Evolutionary conservation across 2,888 invertebrate genomes (phyloP).

Genomic region (Alcis repandata): DNA sequence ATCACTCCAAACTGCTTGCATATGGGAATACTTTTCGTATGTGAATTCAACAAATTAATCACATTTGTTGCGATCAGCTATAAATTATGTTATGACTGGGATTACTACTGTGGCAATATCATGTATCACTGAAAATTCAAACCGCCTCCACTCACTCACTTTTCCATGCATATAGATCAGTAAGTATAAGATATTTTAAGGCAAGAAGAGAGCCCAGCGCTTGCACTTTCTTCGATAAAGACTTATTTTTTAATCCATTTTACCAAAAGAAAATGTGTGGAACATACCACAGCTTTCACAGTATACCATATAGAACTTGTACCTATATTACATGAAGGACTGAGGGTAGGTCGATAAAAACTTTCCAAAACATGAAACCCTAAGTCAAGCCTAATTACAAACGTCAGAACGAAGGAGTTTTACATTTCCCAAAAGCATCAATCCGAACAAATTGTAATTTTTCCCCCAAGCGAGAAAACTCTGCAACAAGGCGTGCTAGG

Average conservation of each 20-base stretch:
- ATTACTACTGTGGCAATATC: not conserved
- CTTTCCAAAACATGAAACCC: not conserved
- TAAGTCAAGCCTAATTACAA: conserved; percentile 31
- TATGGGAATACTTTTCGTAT: conserved; percentile 53
- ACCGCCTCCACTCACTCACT: too few species aligned
- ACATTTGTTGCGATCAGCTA: conserved; percentile 24
- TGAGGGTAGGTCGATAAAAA: not conserved
- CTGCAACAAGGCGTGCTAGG: conserved; percentile 62
- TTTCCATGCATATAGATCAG: too few species aligned
- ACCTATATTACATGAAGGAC: too few species aligned
- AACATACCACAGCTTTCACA: too few species aligned
- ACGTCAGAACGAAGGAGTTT: conserved; percentile 42
- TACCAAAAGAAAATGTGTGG: too few species aligned
- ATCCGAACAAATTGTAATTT: conserved; percentile 62
- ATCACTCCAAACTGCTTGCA: conserved; percentile 53
- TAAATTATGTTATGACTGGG: not conserved
- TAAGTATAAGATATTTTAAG: not conserved
- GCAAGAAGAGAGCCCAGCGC: too few species aligned
- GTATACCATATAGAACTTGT: too few species aligned
- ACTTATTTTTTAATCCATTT: too few species aligned
- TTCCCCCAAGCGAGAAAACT: conserved; percentile 65
- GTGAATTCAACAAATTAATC: conserved; percentile 46
- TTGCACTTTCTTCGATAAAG: too few species aligned
- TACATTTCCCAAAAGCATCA: conserved; percentile 62
- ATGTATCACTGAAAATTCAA: too few species aligned